Evolutionary conservation across 2,113 vertebrate species (phyloP), one percentile per base, ranked within the genome.

Genomic region (Phycodurus eques): DNA sequence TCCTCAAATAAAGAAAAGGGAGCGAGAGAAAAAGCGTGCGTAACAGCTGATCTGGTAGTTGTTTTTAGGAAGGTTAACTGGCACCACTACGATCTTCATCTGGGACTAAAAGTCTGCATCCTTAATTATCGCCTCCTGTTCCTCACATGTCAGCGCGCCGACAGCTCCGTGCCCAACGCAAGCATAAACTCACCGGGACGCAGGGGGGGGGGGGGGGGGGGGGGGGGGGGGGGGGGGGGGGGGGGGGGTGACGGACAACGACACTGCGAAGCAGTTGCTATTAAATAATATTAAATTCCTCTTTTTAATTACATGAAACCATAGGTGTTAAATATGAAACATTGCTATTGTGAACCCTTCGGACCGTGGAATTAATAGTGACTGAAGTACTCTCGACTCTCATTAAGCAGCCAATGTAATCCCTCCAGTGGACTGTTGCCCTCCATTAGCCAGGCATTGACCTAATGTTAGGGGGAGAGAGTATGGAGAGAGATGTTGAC

Each of bases 1-100:
- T 53, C 63, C 63, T 1, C 27, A 27, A 27, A 27, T 1, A 27
- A 27, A 27, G 27, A 27, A 27, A 27, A 27, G 27, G 1, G 27
- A 27, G n/a, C n/a, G 27, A 27, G 27, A 27, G 6, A 56, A 69
- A 66, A 56, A 75, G 65, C 68, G 73, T 80, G 87, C 82, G 85
- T 81, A 86, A 87, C 85, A 86, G 64, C 68, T 5, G 11, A 39
- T 9, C 51, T 49, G 35, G 56, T 33, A 51, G 22, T 53, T 43
- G 27, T 10, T 15, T 39, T 31, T 79, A 65, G 65, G 56, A 9
- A 9, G 8, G 10, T 46, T 70, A 27, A 74, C 49, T 59, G 19
- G 6, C 33, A 9, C 63, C n/a, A 6, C 57, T 71, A 54, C 69
- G 56, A 68, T 73, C 59, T 49, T 60, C 80, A 67, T 66, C 73